Evolutionary conservation across 1,140 invertebrate genomes (phyloP), one percentile per base, ranked within the genome.

Genomic region (Apis dorsata): DNA sequence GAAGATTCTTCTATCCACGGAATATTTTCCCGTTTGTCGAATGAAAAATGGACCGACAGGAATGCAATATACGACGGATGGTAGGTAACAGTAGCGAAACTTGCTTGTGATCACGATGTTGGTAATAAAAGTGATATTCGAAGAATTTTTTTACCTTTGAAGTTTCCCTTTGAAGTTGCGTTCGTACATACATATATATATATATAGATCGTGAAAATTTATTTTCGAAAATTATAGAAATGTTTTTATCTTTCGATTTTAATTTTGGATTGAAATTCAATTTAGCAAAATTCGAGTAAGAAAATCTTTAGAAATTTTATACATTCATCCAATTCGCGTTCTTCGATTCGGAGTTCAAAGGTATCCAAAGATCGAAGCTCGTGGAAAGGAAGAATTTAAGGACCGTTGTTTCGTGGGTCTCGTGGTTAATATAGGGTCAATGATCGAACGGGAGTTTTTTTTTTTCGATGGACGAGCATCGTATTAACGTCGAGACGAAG

Each of bases 11-110:
- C 63, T 21, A 69, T 66, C 71, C 63, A 12, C 17, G 65, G 73
- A 53, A 75, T 74, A 66, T 81, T 74, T 66, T 55, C 49, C 19
- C 21, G 51, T 13, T 79, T 19, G 51, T 4, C 63, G 74, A 77
- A 82, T 77, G 65, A 49, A 70, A 72, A 24, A 77, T 19, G 55
- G 73, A 69, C 44, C 44, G 80, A 51, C 34, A 34, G 76, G 81
- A 83, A 83, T 83, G 81, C 68, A 83, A 83, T 83, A 82, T 82
- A 70, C 65, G 8, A 24, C 12, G 28, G 19, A 8, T 24, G 57
- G 44, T 53, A 82, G 69, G 80, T 82, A 28, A 19, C 9, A 82
- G 24, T 62, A 21, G 12, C 66, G 11, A 17, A 28, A 12, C 28
- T 63, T 34, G 49, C 24, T 24, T 21, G 34, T n/a, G 59, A 75